These are phyloP conservation scores for Drosophila vallismaia DNA, from an alignment of 2,888 invertebrate species.

Conservation along the genomic window DNA sequence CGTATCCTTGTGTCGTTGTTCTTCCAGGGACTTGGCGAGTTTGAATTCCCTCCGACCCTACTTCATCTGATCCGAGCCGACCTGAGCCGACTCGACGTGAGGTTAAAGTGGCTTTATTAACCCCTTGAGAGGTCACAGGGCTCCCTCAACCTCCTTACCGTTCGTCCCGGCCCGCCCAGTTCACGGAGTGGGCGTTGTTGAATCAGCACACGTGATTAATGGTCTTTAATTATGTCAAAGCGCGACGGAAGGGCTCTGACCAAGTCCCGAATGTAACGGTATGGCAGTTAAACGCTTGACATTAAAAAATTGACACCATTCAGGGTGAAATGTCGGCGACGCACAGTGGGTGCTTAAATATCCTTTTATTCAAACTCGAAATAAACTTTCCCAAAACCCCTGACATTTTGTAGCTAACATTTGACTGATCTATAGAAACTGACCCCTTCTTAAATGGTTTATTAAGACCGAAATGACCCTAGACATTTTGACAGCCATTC, in stretches of 20 bases:
- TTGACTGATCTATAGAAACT: too few species aligned
- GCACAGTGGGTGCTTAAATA: conserved; percentile 29
- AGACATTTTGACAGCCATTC: background rate
- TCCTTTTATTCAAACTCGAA: background rate
- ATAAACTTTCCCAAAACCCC: too few species aligned
- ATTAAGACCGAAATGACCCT: too few species aligned
- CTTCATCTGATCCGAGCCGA: conserved; percentile 12
- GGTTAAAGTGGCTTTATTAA: conserved; percentile 76
- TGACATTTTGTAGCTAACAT: too few species aligned
- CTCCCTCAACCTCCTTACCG: background rate
- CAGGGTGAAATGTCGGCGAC: conserved; percentile 81
- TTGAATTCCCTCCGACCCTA: conserved; percentile 24
- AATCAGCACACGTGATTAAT: conserved; percentile 84
- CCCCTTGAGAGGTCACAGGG: conserved; percentile 51
- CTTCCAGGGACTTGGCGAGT: conserved; percentile 18
- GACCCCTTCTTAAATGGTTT: too few species aligned
- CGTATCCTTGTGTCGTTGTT: conserved; percentile 14
- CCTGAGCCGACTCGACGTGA: conserved; percentile 27
- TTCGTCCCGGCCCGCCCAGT: background rate
- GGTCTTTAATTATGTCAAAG: conserved; percentile 84
- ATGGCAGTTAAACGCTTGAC: conserved; percentile 74
- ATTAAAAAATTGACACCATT: conserved; percentile 82
- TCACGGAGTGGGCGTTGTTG: conserved; percentile 73
- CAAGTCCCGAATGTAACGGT: conserved; percentile 55
- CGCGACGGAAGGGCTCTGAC: conserved; percentile 52